These are phyloP conservation scores for Sphenodon punctatus DNA, from an alignment of 2,797 vertebrate genomes.

Conservation along the genomic window DNA sequence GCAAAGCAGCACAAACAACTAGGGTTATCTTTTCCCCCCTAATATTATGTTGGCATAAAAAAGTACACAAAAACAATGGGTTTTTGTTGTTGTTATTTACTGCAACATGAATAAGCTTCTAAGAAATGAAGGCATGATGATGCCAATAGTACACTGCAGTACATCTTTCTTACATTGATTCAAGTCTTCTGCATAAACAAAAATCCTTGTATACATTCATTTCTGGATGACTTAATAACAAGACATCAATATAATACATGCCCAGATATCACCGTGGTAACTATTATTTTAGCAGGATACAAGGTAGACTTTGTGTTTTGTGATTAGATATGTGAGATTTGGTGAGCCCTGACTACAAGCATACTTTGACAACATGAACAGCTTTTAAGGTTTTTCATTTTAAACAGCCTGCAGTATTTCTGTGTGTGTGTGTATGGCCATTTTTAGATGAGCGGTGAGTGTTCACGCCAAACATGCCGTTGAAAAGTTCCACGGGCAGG, in stretches of 20 bases:
- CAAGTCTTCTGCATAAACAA: conserved; percentile 18
- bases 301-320: background rate
- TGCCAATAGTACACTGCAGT: conserved; percentile 25
- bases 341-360: background rate
- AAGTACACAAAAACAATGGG: conserved; percentile 36
- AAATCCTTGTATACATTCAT: background rate
- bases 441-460: too few species aligned
- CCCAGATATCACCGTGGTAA: background rate
- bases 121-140: conserved; percentile 30
- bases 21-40: conserved; percentile 55
- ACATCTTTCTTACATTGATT: background rate
- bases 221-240: background rate
- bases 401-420: background rate
- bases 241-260: background rate
- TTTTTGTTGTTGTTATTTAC: conserved; percentile 11
- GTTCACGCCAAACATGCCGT: too few species aligned
- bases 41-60: conserved; percentile 35
- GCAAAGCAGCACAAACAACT: conserved; percentile 59
- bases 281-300: background rate
- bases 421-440: too few species aligned
- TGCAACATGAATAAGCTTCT: conserved; percentile 21
- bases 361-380: background rate
- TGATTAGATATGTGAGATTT: background rate
- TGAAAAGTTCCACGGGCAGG: too few species aligned
- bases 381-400: background rate